These are phyloP conservation scores for Otus sunia DNA, from an alignment of 2,113 vertebrate species.

Conservation along the genomic window DNA sequence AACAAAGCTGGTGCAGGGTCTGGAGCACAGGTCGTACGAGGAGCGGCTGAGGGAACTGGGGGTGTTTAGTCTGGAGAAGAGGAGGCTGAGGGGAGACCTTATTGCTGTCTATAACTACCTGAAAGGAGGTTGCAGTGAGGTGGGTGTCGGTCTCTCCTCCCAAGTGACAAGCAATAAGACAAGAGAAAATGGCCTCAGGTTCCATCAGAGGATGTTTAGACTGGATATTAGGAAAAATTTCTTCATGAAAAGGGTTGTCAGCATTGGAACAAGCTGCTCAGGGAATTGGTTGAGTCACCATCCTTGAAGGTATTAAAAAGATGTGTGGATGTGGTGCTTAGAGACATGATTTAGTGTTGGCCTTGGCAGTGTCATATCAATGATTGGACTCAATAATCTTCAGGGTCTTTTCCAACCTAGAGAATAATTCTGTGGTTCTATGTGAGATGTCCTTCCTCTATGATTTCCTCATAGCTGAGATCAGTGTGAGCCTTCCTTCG, in stretches of 20 bases:
- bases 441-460: background rate
- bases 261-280: background rate
- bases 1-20: no score
- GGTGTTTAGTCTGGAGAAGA: background rate
- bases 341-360: background rate
- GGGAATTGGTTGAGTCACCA: background rate
- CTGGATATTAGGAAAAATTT: background rate
- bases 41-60: background rate
- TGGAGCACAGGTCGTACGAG: background rate
- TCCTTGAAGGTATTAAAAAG: background rate
- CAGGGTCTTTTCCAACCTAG: background rate
- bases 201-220: background rate
- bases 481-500: background rate
- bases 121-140: background rate
- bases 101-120: background rate
- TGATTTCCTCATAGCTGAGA: background rate
- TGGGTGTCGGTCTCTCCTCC: background rate
- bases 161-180: no score
- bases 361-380: background rate
- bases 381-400: background rate
- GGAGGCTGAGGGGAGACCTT: background rate
- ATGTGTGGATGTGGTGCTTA: accelerated
- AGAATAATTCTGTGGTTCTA: background rate
- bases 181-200: background rate
- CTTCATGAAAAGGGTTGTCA: background rate